These are phyloP conservation scores for Escarpia spicata DNA, from an alignment of 2,888 invertebrate genomes.

Conservation along the genomic window DNA sequence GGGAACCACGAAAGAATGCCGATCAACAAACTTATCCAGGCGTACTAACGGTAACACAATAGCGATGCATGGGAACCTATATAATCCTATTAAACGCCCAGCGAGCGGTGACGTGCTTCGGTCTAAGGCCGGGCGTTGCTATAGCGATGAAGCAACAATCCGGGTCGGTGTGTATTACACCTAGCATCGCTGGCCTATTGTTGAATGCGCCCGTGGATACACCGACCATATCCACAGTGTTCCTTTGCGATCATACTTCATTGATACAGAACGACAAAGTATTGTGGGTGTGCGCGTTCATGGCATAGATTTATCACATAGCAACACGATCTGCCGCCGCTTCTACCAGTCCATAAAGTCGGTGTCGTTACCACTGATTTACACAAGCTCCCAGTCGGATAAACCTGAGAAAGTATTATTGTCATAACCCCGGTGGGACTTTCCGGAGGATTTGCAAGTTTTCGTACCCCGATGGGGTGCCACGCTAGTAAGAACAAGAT, in stretches of 20 bases:
- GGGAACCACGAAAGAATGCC: not conserved
- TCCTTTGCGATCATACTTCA: not conserved
- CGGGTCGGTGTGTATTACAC: not conserved
- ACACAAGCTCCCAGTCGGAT: not conserved
- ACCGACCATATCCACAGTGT: not conserved
- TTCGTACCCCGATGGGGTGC: constrained; percentile 35
- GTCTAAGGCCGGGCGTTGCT: not conserved
- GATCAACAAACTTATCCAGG: not conserved
- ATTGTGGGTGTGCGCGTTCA: no score
- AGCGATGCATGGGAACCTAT: not conserved
- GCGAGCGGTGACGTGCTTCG: not conserved
- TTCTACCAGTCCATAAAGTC: not conserved
- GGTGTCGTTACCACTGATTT: not conserved
- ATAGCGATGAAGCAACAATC: not conserved
- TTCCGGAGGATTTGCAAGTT: not conserved
- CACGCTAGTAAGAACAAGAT: constrained; percentile 34
- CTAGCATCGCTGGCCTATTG: not conserved
- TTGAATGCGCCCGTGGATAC: not conserved
- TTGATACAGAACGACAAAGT: no score
- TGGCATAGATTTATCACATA: no score
- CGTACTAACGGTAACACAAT: not conserved
- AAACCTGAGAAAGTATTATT: not conserved
- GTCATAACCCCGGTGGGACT: not conserved
- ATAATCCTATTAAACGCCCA: not conserved
- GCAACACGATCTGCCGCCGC: not conserved